Percentiles rank a stretch among this genome's conserved stretches.
These are phyloP conservation scores for Brachyhypopomus gauderio DNA, from an alignment of 2,113 vertebrate species.

Conservation along the genomic window DNA sequence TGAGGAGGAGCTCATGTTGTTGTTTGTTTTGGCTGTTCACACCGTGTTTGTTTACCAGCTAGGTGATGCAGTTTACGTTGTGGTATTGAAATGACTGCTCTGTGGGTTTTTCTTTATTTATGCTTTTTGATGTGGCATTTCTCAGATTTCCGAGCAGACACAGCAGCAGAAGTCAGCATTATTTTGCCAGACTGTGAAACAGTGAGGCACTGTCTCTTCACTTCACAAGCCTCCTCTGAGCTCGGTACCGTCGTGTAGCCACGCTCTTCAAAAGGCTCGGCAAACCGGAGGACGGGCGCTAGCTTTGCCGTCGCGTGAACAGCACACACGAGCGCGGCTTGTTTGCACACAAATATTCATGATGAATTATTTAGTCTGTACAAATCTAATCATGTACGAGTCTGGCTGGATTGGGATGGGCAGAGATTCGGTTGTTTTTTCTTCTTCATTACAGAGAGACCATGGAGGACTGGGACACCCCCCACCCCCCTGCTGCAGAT, in stretches of 20 bases:
- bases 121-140: too few species aligned
- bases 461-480: background rate
- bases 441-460: conserved; percentile 14
- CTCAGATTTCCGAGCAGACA: too few species aligned
- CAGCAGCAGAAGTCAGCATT: too few species aligned
- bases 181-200: too few species aligned
- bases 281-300: background rate
- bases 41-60: background rate
- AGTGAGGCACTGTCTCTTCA: background rate
- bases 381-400: conserved; percentile 22
- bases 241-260: background rate
- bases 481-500: background rate
- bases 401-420: background rate
- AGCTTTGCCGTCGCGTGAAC: background rate
- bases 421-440: background rate
- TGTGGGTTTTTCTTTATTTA: too few species aligned
- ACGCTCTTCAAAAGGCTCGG: background rate
- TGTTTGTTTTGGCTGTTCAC: too few species aligned
- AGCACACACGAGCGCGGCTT: background rate
- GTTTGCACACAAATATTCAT: conserved; percentile 19
- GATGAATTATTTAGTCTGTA: conserved; percentile 45
- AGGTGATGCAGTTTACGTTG: too few species aligned
- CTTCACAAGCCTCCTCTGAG: background rate
- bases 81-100: too few species aligned
- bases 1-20: too few species aligned